phyloP scores from a whole-genome alignment of 2,113 vertebrate genomes.

The Zosterops lateralis region DNA sequence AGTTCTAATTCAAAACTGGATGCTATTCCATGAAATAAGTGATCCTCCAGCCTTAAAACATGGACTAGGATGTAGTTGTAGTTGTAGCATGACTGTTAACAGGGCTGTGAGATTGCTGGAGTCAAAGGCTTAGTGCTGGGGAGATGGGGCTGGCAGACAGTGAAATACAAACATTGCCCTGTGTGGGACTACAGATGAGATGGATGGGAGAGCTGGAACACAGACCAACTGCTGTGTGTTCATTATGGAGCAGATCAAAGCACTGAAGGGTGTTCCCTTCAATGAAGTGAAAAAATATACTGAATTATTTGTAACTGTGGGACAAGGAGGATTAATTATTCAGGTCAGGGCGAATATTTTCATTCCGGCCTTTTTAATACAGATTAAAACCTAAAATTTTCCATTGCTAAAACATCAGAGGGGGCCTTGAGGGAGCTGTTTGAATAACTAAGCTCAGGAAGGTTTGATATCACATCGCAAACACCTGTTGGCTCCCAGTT shows the following conservation, averaged over 20 bases:
- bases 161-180: fast-evolving
- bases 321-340: background rate
- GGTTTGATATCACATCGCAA: background rate
- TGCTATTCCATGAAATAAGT: background rate
- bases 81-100: fast-evolving
- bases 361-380: background rate
- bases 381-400: background rate
- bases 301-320: background rate
- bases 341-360: background rate
- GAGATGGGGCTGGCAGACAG: background rate
- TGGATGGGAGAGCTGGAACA: background rate
- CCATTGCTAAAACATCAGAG: background rate
- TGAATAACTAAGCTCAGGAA: background rate
- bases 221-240: background rate
- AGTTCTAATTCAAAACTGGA: background rate
- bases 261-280: background rate
- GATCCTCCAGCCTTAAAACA: background rate
- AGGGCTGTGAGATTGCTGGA: background rate
- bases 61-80: background rate
- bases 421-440: background rate
- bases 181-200: fast-evolving
- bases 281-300: background rate
- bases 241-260: background rate
- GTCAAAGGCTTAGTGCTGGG: background rate
- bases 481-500: background rate